Base-by-base conservation (phyloP, 2,888 invertebrate genomes). In the Epinotia ramella region DNA sequence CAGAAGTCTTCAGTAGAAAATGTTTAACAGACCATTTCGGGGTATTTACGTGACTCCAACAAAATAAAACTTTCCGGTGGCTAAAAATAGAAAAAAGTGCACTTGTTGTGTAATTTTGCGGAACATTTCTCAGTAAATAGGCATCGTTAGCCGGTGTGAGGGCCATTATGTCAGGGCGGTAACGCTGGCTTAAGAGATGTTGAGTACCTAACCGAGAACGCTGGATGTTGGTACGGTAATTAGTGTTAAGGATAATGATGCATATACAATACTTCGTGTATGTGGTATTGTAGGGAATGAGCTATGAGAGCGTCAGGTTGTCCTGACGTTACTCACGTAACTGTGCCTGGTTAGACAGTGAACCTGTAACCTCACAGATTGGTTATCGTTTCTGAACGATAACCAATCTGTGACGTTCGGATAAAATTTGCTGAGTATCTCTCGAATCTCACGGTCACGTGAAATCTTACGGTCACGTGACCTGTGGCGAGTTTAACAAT, bases 141-240 rank as follows among this genome's bases (percentile, higher is more conserved):
- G 84, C 81, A 84, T 88, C 90, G 85, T 91, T 90, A 90, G 79
- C 79, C 77, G 67, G 80, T 80, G 80, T 79, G 82, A 86, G 87
- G 78, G 81, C 82, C 81, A 85, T 88, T 87, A 87, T 81, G 80
- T 63, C 81, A 78, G 81, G 78, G 74, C 78, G 40, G 66, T 81
- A 83, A 80, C 80, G 81, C 78, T 28, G 60, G 60, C 65, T 70
- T 66, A 75, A 75, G 67, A 76, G 65, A 63, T 62, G 74, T 76
- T 72, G 72, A 67, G 76, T 67, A n/a, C n/a, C n/a, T n/a, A 72
- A 76, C 70, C 66, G 53, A n/a, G 46, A 63, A 13, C 49, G 57
- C 46, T 33, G 49, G 56, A 53, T 60, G 49, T 46, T 33, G 87
- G 84, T 82, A 82, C 89, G 84, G 87, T 90, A 91, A 91, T 91